phyloP scores from a whole-genome alignment of 2,797 vertebrate species.

The Chloroceryle amazona region DNA sequence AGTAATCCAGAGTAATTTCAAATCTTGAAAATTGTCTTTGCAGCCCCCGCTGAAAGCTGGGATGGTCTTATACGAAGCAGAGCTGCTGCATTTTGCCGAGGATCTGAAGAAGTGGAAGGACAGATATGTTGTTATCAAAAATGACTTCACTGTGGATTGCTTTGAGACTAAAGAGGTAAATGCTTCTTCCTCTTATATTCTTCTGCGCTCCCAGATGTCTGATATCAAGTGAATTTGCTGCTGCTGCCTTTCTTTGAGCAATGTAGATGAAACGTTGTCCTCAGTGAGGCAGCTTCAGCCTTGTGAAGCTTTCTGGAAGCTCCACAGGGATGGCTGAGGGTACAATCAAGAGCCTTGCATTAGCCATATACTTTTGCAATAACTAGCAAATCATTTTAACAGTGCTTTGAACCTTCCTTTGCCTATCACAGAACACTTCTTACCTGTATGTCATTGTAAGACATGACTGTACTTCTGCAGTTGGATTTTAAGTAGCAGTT shows the following conservation, averaged over 20 bases:
- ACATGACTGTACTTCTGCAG: background rate
- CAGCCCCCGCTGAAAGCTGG: slow-evolving; percentile 78
- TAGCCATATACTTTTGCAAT: background rate
- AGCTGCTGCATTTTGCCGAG: slow-evolving; percentile 83
- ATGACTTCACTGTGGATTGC: slow-evolving; percentile 89
- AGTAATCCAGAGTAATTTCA: background rate
- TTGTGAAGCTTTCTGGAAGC: background rate
- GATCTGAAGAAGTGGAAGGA: slow-evolving; percentile 92
- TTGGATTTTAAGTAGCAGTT: background rate
- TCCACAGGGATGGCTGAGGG: background rate
- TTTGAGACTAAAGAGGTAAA: slow-evolving; percentile 90
- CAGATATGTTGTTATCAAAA: slow-evolving; percentile 87
- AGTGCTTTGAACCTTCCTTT: background rate
- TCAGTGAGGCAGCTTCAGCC: accelerated
- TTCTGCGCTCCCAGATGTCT: background rate
- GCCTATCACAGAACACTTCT: background rate
- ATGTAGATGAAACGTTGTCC: background rate
- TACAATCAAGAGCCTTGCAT: background rate
- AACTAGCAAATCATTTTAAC: background rate
- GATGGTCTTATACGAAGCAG: slow-evolving; percentile 85
- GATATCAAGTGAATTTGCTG: background rate
- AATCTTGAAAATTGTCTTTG: background rate
- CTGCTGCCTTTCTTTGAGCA: background rate
- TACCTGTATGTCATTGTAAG: background rate
- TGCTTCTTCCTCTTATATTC: background rate